phyloP scores from a whole-genome alignment of 2,797 vertebrate genomes.

The Premnoplex brunnescens region DNA sequence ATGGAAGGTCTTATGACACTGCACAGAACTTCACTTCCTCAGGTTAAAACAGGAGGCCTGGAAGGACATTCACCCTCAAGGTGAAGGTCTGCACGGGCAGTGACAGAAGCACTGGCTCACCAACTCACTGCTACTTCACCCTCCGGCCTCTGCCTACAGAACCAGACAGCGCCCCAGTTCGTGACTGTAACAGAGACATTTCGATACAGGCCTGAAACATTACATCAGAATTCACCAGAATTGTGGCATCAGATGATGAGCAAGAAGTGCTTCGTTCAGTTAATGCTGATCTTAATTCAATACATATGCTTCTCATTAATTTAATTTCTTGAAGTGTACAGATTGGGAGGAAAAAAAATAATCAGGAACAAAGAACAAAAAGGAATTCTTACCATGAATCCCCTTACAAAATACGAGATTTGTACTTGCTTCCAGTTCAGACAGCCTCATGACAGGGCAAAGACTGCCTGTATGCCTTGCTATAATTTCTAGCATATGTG shows the following conservation, averaged over 20 bases:
- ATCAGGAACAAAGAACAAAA: not conserved
- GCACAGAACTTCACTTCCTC: not conserved
- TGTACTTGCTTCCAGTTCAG: not conserved
- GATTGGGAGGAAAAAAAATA: not conserved
- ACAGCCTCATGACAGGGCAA: not conserved
- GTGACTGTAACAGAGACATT: not conserved
- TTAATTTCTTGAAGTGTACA: not conserved
- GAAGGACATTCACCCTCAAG: not conserved
- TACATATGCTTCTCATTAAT: not conserved
- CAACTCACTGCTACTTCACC: not conserved
- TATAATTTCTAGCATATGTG: not conserved
- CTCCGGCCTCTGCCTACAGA: not conserved
- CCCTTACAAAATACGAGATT: too few species aligned
- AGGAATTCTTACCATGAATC: not conserved
- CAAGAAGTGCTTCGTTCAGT: not conserved
- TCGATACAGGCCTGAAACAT: not conserved
- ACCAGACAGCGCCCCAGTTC: not conserved
- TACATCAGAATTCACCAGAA: not conserved
- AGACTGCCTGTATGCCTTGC: not conserved
- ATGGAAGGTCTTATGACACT: rapidly evolving
- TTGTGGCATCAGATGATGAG: not conserved
- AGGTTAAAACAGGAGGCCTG: not conserved
- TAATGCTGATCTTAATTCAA: not conserved
- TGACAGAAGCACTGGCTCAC: not conserved
- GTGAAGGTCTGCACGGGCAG: not conserved